phyloP scores from a whole-genome alignment of 2,113 vertebrate species.

The Zosterops hypoxanthus region DNA sequence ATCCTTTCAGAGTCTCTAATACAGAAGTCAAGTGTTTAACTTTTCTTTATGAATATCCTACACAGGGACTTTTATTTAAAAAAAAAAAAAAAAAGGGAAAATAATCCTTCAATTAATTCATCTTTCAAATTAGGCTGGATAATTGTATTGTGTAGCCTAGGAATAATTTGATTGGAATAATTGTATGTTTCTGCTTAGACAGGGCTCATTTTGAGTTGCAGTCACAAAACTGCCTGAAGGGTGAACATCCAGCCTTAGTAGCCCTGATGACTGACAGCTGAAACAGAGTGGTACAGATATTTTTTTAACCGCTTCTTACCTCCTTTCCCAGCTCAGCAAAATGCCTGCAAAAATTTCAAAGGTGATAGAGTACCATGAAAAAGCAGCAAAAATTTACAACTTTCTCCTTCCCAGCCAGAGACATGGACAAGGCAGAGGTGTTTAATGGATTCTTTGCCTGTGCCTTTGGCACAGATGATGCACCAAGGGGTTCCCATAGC shows the following conservation, averaged over 20 bases:
- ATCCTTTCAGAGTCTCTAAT: neutral
- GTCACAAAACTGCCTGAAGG: conserved; percentile 30
- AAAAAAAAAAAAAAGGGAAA: neutral
- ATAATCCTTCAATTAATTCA: conserved; percentile 49
- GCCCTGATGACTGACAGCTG: conserved; percentile 15
- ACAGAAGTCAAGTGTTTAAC: conserved; percentile 1
- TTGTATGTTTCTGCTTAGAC: conserved; percentile 32
- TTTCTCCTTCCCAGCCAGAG: neutral
- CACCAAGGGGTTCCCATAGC: neutral
- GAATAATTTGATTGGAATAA: conserved; percentile 48
- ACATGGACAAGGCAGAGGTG: neutral
- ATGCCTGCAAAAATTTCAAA: neutral
- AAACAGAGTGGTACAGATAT: neutral
- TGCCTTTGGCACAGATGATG: rapidly evolving
- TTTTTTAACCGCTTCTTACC: neutral
- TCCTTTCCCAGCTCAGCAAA: neutral
- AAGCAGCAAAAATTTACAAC: neutral
- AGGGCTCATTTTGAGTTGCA: conserved; percentile 29
- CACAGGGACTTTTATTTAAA: neutral
- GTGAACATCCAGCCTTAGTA: neutral
- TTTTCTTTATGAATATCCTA: neutral
- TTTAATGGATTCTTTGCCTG: neutral
- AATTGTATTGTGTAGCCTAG: conserved; percentile 42
- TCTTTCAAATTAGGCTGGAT: conserved; percentile 33
- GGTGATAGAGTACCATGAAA: rapidly evolving